These are phyloP conservation scores for Nephrocerus scutellatus DNA, from an alignment of 2,888 invertebrate species.

Conservation along the genomic window DNA sequence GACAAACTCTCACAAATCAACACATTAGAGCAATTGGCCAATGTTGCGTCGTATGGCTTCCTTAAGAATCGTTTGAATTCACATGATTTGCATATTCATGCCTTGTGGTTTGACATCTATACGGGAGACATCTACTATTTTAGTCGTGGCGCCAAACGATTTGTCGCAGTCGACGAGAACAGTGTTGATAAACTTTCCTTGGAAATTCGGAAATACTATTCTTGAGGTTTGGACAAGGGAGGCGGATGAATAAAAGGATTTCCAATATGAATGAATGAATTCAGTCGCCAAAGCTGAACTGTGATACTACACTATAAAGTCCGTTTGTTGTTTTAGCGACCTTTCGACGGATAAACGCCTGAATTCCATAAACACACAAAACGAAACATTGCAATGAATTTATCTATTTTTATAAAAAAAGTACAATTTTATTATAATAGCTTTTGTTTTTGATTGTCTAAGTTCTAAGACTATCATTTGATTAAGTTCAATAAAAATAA, in stretches of 20 bases:
- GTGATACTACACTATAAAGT: no score
- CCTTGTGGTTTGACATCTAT: conserved; percentile 96
- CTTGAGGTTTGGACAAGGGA: conserved; percentile 44
- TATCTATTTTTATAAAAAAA: no score
- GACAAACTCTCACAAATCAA: conserved; percentile 95
- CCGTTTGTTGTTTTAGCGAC: no score
- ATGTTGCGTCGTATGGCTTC: conserved; percentile 88
- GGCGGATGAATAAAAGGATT: neutral
- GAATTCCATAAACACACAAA: no score
- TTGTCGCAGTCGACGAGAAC: conserved; percentile 78
- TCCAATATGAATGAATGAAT: neutral
- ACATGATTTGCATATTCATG: conserved; percentile 82
- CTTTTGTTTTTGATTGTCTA: no score
- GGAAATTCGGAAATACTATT: conserved; percentile 75
- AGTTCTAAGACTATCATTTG: no score
- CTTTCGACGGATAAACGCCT: no score
- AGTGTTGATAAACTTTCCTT: conserved; percentile 65
- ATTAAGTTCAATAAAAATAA: no score
- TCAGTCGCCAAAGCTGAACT: neutral
- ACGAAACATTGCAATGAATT: no score
- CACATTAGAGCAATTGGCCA: conserved; percentile 85
- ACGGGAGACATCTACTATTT: conserved; percentile 94
- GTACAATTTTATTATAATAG: no score
- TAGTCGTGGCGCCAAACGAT: conserved; percentile 76
- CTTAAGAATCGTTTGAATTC: conserved; percentile 71